Evolutionary conservation across 2,888 invertebrate genomes (phyloP), one percentile per base, ranked within the genome.

Genomic region (Sialis lutaria): DNA sequence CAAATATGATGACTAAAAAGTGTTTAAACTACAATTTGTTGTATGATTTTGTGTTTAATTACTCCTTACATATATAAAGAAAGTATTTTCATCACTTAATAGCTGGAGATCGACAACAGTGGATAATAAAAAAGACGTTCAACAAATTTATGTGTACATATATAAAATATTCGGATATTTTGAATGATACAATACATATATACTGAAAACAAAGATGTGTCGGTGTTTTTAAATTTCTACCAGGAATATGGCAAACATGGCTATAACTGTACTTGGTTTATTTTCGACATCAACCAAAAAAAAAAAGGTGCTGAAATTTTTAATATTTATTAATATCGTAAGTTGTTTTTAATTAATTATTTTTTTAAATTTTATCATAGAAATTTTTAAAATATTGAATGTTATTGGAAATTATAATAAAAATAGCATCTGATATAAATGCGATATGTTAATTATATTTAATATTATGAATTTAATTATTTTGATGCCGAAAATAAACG

Each of bases 51-150:
- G 61, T 62, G 60, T 59, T 62, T 59, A 57, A 55, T 56, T 56
- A 57, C 54, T 42, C 32, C 22, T 22, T 57, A 58, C 58, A 57
- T 58, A 45, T 49, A 48, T 49, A 60, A 59, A 53, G 51, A 54
- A 55, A 37, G 63, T 64, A 64, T 64, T 64, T 64, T 64, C 62
- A 64, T 60, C 62, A 64, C 58, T 62, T 42, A 42, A 30, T 13
- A 42, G 30, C 39, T 33, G 12, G 35, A 44, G 22, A 35, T 35
- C 12, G 10, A 46, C 22, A 42, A 31, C 22, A 32, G 46, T 46
- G 46, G 40, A 46, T 46, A 34, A 10, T 22, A 31, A 45, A 30
- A 45, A 32, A 46, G 40, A 46, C 46, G 46, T 46, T 46, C 44
- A 46, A 46, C 46, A 46, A 46, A 46, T 46, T 46, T 40, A 40